Evolutionary conservation across 2,797 vertebrate genomes (phyloP), one percentile per base, ranked within the genome.

Genomic region (Gymnothorax javanicus): DNA sequence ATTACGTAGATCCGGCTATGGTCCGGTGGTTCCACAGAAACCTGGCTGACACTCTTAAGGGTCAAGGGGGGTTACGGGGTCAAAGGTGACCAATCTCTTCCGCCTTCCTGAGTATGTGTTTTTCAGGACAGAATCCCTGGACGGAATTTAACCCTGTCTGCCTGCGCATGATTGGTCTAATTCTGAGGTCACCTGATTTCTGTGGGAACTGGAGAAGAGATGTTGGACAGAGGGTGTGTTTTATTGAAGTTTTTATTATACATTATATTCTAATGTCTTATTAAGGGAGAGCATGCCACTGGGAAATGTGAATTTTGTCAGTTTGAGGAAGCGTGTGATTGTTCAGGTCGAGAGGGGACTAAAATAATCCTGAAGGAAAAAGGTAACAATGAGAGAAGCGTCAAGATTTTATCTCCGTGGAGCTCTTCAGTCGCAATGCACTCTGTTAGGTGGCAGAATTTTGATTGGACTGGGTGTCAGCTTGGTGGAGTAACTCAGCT

Each of bases 1-100:
- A 87, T 90, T 90, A 87, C 43, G n/a, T 75, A 85, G 85, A 84
- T 87, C 73, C 84, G 85, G 88, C 85, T 89, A 85, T 62, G 85
- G 60, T 88, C 87, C 88, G 82, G 50, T 84, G 86, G 62, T 85
- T 86, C 69, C 89, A 33, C 67, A 15, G 71, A 27, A 88, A 56
- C 64, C 77, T 0, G 79, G 43, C 79, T 33, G 62, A 23, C 43
- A 27, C 62, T 79, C 6, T 79, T 11, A 79, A 23, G 23, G 73
- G 73, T 12, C 73, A 12, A 84, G 88, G 20, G 20, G 54, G 60
- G 88, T 88, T 87, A 83, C 20, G 20, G 7, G 71, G 73, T 86
- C 59, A 81, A 27, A 60, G 50, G 56, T 56, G 69, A 77, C 17
- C 59, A 25, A 2, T 5, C 3, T 15, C 15, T 50, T n/a, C 6